Base-by-base conservation (phyloP, 1,140 invertebrate genomes). In the Elymnias hypermnestra region DNA sequence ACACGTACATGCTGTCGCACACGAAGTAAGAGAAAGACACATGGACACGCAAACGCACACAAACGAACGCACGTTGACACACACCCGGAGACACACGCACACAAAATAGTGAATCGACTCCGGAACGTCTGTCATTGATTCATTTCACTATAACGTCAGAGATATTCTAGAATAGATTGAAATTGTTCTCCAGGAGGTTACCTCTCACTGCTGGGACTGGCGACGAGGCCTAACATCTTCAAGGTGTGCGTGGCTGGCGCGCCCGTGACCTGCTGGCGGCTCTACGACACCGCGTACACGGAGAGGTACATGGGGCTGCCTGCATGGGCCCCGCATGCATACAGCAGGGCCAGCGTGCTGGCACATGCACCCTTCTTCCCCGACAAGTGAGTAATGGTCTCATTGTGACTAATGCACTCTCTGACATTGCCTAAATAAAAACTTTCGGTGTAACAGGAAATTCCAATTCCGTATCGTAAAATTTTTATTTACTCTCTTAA, bases 241-340 rank as follows among this genome's bases (percentile, higher is more conserved):
- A 96, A 95, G 87, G 91, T 94, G 71, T 95, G 95, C 10, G 94
- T 98, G 49, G 97, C 97, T 38, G 98, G 98, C 21, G 98, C 98
- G 6, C 98, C 98, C 0, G 98, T 99, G 0, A 97, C 97, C 7
- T 95, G 94, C 56, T 99, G 98, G 98, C 90, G 92, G 48, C 90
- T 97, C 29, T 98, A 96, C 83, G 90, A 91, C 72, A 98, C 97
- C 1, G 97, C 96, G 8, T 99, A 99, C 86, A 99, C 98, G 12
- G 96, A 97, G 85, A 88, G 98, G 23, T 99, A 99, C 83, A 97
- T 99, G 96, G 97, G 96, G 72, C 71, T 95, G 41, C 98, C 98
- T 0, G 53, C 59, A 8, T 49, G 55, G 0, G 67, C 73, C 5
- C 69, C 73, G 17, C 68, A 69, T 49, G 81, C 79, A 1, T 87